Percentiles rank a stretch among this genome's conserved stretches.
phyloP scores from a whole-genome alignment of 1,140 invertebrate species.

The Hirudo medicinalis region DNA sequence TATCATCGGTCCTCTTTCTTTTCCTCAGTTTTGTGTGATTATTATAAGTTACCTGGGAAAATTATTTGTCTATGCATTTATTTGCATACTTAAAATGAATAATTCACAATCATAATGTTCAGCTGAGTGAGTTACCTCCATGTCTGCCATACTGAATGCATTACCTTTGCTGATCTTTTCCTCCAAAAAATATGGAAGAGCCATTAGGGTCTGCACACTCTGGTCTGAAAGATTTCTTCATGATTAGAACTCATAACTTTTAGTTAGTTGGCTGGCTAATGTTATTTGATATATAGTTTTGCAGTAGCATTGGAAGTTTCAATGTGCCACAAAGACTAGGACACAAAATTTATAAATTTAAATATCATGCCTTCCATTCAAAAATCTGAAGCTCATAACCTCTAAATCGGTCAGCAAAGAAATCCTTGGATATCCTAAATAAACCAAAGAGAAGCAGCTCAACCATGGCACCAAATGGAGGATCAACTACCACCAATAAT shows the following conservation, averaged over 20 bases:
- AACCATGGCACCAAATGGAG: not conserved
- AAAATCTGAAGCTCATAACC: not conserved
- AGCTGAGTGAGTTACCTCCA: not conserved
- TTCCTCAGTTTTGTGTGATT: constrained; percentile 9
- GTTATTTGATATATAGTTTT: too few relatives aligned
- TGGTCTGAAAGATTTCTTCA: not conserved
- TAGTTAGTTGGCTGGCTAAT: too few relatives aligned
- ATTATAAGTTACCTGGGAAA: not conserved
- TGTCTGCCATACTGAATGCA: not conserved
- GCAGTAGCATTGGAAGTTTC: too few relatives aligned
- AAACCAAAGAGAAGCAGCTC: not conserved
- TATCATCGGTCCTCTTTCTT: not conserved
- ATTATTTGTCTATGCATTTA: not conserved
- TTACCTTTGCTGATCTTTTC: not conserved
- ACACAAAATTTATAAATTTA: too few relatives aligned
- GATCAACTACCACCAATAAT: not conserved
- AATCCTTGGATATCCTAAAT: not conserved
- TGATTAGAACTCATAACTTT: not conserved
- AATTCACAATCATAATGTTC: not conserved
- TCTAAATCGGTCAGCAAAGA: not conserved
- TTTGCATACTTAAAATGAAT: not conserved
- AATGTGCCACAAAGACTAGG: too few relatives aligned
- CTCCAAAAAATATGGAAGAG: constrained; percentile 8
- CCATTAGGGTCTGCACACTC: not conserved
- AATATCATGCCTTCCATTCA: not conserved